Percentiles rank a stretch among this genome's conserved stretches.
These are phyloP conservation scores for Gambusia yucatana DNA, from an alignment of 2,797 vertebrate genomes.

Conservation along the genomic window DNA sequence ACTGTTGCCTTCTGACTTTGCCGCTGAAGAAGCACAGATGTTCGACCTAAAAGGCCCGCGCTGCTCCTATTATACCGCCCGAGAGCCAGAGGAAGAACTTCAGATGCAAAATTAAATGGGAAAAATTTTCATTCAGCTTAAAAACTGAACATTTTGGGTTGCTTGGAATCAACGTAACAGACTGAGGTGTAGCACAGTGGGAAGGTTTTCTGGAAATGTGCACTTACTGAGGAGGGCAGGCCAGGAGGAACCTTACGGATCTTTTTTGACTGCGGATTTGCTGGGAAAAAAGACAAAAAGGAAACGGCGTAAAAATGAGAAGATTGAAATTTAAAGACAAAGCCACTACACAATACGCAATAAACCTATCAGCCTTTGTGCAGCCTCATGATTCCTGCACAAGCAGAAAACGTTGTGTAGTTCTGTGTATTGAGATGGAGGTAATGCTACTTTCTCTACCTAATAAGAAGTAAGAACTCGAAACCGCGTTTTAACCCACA, in stretches of 20 bases:
- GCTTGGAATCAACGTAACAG: slow-evolving; percentile 18
- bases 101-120: slow-evolving; percentile 48
- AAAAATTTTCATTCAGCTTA: slow-evolving; percentile 29
- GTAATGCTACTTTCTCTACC: slow-evolving; percentile 29
- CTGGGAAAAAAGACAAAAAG: slow-evolving; percentile 29
- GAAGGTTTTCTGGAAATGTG: slow-evolving; percentile 35
- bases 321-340: slow-evolving; percentile 8
- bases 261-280: slow-evolving; percentile 94
- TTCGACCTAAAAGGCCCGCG: slow-evolving; percentile 57
- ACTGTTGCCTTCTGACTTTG: slow-evolving; percentile 30
- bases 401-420: slow-evolving; percentile 34
- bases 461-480: slow-evolving; percentile 55
- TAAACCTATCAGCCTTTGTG: slow-evolving; percentile 40
- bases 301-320: slow-evolving; percentile 29
- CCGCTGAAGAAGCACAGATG: slow-evolving; percentile 65
- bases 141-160: slow-evolving; percentile 45
- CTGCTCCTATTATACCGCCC: slow-evolving; percentile 43
- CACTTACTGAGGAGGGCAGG: slow-evolving; percentile 93
- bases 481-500: slow-evolving; percentile 27
- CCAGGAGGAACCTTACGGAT: slow-evolving; percentile 97
- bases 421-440: slow-evolving; percentile 8
- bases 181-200: slow-evolving; percentile 25
- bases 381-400: slow-evolving; percentile 39
- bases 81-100: slow-evolving; percentile 37
- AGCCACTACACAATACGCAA: slow-evolving; percentile 20